phyloP scores from a whole-genome alignment of 2,888 invertebrate species.

The Caenorhabditis sp. region DNA sequence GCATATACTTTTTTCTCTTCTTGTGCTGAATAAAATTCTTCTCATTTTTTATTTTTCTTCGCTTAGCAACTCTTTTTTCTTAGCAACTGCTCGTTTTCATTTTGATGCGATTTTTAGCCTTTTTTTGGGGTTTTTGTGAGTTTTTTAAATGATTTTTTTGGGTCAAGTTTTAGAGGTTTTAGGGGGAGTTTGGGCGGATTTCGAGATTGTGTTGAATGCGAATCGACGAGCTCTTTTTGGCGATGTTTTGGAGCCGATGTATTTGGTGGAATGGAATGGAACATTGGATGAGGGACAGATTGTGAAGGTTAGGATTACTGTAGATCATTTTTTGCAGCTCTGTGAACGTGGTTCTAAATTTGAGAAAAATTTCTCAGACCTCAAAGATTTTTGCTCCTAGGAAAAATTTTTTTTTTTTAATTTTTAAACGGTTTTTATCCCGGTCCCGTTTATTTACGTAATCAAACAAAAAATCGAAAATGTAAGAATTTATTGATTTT shows the following conservation, averaged over 20 bases:
- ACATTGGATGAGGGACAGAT: background rate
- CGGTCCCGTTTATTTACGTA: no score
- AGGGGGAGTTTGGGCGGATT: no score
- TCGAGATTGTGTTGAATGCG: background rate
- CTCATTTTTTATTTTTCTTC: background rate
- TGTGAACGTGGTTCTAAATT: no score
- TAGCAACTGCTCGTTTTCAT: background rate
- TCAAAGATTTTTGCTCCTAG: no score
- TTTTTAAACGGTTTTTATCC: no score
- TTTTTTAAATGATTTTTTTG: no score
- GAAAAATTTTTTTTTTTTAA: no score
- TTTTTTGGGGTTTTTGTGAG: constrained; percentile 18
- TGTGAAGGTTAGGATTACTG: background rate
- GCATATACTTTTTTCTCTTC: no score
- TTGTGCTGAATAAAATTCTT: background rate
- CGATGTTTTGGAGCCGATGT: constrained; percentile 30
- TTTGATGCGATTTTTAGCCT: constrained; percentile 13
- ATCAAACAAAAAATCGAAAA: no score
- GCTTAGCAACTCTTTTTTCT: background rate
- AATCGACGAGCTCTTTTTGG: constrained; percentile 24
- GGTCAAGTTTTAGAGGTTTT: no score
- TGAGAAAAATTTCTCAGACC: no score
- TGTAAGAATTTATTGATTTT: no score
- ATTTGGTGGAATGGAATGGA: constrained; percentile 4
- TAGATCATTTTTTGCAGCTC: background rate